Conservation (phyloP, 1,140 invertebrate species). For the Amyelois transitella region DNA sequence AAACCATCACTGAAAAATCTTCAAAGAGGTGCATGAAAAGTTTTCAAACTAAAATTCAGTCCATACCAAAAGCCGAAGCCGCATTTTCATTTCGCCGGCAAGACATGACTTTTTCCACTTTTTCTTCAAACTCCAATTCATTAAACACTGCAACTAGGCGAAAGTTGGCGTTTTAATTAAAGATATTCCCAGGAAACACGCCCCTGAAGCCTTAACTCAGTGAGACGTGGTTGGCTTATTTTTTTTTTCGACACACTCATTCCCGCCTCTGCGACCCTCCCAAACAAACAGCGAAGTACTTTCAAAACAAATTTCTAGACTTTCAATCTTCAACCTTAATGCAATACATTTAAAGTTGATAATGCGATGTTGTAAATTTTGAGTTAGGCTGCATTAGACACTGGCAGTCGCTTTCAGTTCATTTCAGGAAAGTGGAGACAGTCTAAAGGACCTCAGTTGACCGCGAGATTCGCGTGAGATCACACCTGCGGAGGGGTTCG, state of each 20-base stretch:
- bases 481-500: constrained; percentile 21
- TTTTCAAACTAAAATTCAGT: not conserved
- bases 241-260: constrained; percentile 69
- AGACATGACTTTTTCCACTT: constrained; percentile 12
- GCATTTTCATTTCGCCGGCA: not conserved
- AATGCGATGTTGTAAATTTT: constrained; percentile 9
- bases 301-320: constrained; percentile 54
- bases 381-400: constrained; percentile 28
- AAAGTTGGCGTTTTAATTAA: constrained; percentile 70
- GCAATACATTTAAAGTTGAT: constrained; percentile 2
- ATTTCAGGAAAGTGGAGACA: constrained; percentile 67
- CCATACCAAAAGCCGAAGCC: not conserved
- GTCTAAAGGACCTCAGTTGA: constrained; percentile 59
- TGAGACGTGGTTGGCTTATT: constrained; percentile 72
- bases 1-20: not conserved
- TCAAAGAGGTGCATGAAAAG: not conserved
- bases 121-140: constrained; percentile 51
- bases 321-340: constrained; percentile 16
- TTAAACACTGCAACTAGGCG: constrained; percentile 37
- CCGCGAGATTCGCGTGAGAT: constrained; percentile 58
- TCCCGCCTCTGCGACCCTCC: constrained; percentile 71
- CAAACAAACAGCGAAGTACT: constrained; percentile 69
- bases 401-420: constrained; percentile 47
- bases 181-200: constrained; percentile 64
- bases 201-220: constrained; percentile 66